Evolutionary conservation across 2,113 vertebrate genomes (phyloP).

Genomic region (Sialia sialis): DNA sequence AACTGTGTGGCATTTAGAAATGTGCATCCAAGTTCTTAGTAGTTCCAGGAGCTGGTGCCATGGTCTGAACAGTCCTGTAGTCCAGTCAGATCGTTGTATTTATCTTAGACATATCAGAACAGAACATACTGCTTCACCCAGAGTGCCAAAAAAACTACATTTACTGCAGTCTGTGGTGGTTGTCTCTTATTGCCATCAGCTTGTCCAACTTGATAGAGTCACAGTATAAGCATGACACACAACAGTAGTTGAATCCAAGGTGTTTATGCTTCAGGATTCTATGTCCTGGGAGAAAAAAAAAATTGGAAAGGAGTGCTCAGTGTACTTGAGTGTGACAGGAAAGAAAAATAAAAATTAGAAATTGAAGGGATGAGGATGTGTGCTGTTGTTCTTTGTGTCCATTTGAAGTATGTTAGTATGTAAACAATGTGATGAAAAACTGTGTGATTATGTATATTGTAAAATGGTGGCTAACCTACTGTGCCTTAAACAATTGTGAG

Average conservation of each 20-base stretch:
- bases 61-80: neutral
- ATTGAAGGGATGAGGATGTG: neutral
- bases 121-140: neutral
- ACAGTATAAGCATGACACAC: neutral
- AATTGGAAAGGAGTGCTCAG: neutral
- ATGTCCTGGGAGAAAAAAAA: neutral
- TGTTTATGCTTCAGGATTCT: neutral
- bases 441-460: neutral
- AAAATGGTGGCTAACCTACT: neutral
- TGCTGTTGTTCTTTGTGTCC: neutral
- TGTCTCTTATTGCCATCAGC: neutral
- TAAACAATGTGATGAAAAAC: neutral
- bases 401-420: neutral
- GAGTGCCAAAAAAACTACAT: neutral
- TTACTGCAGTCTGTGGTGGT: neutral
- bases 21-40: neutral
- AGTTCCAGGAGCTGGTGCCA: neutral
- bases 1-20: neutral
- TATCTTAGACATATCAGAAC: neutral
- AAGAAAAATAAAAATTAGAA: neutral
- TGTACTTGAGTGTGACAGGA: neutral
- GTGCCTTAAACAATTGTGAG: neutral
- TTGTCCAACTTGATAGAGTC: neutral
- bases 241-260: neutral
- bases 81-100: neutral